Percentiles rank a stretch among this genome's conserved stretches.
Conservation (phyloP, 2,113 vertebrate genomes). For the Ifrita kowaldi region DNA sequence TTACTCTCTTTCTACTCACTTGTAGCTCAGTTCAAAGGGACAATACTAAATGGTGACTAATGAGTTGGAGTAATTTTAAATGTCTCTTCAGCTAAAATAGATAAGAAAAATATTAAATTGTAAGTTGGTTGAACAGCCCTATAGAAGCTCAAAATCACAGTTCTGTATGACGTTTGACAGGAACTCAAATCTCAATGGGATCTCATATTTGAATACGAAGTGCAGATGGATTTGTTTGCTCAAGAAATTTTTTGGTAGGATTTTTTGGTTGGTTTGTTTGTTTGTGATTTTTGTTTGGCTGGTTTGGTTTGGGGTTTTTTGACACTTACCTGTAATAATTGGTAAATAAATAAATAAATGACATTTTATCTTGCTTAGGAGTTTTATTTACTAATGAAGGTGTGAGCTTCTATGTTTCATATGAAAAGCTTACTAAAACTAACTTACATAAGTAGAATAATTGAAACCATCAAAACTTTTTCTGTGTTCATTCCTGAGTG, state of each 20-base stretch:
- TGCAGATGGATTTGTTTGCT: neutral
- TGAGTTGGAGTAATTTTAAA: slow-evolving; percentile 1
- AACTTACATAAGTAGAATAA: neutral
- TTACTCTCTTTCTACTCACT: neutral
- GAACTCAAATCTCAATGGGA: neutral
- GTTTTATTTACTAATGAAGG: neutral
- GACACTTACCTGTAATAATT: neutral
- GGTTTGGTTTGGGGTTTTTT: neutral
- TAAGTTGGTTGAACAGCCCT: neutral
- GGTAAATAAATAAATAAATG: slow-evolving; percentile 24
- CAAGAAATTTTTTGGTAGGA: neutral
- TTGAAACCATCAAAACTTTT: neutral
- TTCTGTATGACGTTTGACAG: slow-evolving; percentile 10
- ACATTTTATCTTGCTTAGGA: neutral
- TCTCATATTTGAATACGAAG: neutral
- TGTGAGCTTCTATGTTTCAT: neutral
- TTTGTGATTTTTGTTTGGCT: no score
- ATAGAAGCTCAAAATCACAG: slow-evolving; percentile 22
- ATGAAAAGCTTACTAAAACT: neutral
- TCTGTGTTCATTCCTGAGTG: neutral
- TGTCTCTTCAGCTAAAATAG: neutral
- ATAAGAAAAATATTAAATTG: slow-evolving; percentile 26
- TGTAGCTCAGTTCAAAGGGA: neutral
- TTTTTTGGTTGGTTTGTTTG: no score
- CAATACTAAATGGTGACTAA: neutral